These are phyloP conservation scores for Siniperca scherzeri DNA, from an alignment of 2,797 vertebrate species.

Conservation along the genomic window DNA sequence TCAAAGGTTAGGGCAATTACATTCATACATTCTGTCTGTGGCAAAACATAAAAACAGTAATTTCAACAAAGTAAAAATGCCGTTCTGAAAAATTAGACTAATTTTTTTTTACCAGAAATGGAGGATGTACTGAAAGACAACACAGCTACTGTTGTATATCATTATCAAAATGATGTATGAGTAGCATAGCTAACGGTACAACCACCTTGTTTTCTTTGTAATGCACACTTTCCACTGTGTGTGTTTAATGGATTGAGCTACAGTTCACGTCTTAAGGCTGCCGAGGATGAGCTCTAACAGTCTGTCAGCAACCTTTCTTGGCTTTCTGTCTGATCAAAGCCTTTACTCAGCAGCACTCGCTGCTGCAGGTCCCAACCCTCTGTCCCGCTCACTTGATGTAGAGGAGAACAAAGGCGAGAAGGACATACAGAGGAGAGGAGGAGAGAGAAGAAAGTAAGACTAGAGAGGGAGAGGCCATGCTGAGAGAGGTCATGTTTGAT, in stretches of 20 bases:
- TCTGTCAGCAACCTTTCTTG: conserved; percentile 72
- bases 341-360: conserved; percentile 65
- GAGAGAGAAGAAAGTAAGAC: conserved; percentile 63
- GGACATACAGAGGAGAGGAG: conserved; percentile 70
- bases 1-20: conserved; percentile 25
- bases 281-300: conserved; percentile 69
- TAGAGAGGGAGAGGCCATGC: conserved; percentile 54
- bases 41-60: conserved; percentile 9
- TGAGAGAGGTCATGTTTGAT: conserved; percentile 80
- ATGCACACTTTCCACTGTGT: conserved; percentile 38
- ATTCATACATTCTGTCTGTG: conserved; percentile 19
- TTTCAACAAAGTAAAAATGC: conserved; percentile 1
- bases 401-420: conserved; percentile 79
- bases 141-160: background rate
- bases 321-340: conserved; percentile 80
- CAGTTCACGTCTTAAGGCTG: conserved; percentile 70
- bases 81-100: background rate
- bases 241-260: conserved; percentile 71
- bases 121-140: conserved; percentile 18
- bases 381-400: conserved; percentile 67
- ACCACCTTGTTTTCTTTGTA: conserved; percentile 39
- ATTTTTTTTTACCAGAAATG: background rate
- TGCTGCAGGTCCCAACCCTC: conserved; percentile 75
- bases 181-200: background rate
- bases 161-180: conserved; percentile 9